These are phyloP conservation scores for Cherax destructor DNA, from an alignment of 1,140 invertebrate genomes.

Conservation along the genomic window DNA sequence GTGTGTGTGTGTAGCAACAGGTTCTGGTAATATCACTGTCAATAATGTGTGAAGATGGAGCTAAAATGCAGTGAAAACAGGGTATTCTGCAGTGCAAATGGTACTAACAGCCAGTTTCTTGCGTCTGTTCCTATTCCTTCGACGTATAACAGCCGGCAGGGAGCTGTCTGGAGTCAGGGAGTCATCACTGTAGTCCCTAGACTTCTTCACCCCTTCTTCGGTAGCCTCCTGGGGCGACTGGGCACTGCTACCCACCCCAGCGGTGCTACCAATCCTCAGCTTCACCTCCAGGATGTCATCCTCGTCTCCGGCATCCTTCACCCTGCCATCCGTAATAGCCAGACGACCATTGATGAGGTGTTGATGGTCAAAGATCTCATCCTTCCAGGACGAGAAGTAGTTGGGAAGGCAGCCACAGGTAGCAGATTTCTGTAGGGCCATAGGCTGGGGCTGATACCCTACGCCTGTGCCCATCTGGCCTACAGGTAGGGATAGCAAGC, in stretches of 20 bases:
- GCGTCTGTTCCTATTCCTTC: constrained; percentile 69
- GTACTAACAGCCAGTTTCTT: constrained; percentile 71
- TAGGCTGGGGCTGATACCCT: constrained; percentile 12
- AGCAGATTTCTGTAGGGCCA: constrained; percentile 55
- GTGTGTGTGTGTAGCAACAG: neutral
- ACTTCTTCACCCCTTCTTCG: constrained; percentile 53
- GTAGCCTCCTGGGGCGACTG: neutral
- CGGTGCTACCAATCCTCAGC: constrained; percentile 14
- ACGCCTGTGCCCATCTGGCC: neutral
- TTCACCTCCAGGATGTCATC: constrained; percentile 54
- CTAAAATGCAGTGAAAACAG: neutral
- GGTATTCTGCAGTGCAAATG: neutral
- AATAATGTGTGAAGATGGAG: no score
- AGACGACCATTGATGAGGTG: constrained; percentile 63
- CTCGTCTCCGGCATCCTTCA: constrained; percentile 21
- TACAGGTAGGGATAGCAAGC: constrained; percentile 16
- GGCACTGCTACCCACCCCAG: neutral
- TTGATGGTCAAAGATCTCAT: constrained; percentile 37
- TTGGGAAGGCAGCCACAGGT: constrained; percentile 56
- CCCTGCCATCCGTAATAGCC: constrained; percentile 47
- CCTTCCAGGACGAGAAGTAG: constrained; percentile 32
- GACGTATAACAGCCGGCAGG: constrained; percentile 68
- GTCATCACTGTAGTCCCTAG: constrained; percentile 70
- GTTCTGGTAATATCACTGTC: no score
- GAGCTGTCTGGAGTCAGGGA: constrained; percentile 70